Percentiles rank a stretch among this genome's conserved stretches.
phyloP scores from a whole-genome alignment of 2,888 invertebrate genomes.

The Acleris cristana region DNA sequence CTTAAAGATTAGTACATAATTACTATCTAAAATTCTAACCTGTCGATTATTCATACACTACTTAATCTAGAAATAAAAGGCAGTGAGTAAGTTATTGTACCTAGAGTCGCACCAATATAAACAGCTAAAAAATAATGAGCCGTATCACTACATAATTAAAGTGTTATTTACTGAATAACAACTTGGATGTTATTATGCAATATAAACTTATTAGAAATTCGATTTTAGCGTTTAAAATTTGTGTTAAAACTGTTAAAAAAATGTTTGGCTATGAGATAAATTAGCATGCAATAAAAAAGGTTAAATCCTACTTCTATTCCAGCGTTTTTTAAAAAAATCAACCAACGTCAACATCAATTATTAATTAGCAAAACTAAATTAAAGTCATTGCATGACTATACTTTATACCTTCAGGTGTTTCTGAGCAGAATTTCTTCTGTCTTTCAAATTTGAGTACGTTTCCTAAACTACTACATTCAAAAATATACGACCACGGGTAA shows the following conservation, averaged over 20 bases:
- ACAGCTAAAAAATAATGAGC: constrained; percentile 3
- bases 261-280: constrained; percentile 6
- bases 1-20: no score
- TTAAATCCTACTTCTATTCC: background rate
- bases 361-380: no score
- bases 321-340: no score
- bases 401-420: constrained; percentile 6
- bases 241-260: constrained; percentile 8
- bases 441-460: constrained; percentile 23
- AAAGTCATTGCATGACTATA: constrained; percentile 28
- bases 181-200: constrained; percentile 1
- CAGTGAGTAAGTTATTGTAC: constrained; percentile 26
- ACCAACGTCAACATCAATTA: no score
- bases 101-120: background rate
- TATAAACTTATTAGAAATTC: background rate
- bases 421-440: constrained; percentile 33
- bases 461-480: constrained; percentile 10
- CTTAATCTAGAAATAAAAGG: constrained; percentile 23
- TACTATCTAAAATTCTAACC: no score
- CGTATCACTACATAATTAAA: background rate
- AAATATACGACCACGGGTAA: background rate
- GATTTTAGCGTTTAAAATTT: no score
- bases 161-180: background rate
- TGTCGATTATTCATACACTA: no score
- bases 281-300: constrained; percentile 22